phyloP scores from a whole-genome alignment of 2,113 vertebrate species.

The Notothenia coriiceps region DNA sequence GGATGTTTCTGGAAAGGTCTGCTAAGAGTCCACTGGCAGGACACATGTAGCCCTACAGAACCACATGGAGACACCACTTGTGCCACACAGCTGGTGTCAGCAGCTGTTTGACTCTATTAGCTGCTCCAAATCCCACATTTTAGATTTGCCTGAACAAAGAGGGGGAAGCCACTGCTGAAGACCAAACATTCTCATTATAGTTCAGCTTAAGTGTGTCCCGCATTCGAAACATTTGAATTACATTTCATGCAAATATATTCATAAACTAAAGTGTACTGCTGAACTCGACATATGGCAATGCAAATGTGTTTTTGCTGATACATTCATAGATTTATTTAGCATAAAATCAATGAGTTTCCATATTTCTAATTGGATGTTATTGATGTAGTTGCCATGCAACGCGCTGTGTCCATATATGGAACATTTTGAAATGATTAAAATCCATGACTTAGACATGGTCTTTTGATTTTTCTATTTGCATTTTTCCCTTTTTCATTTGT shows the following conservation, averaged over 20 bases:
- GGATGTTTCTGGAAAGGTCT: conserved; percentile 4
- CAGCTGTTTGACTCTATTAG: conserved; percentile 57
- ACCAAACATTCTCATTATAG: conserved; percentile 27
- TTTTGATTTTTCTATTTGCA: conserved; percentile 18
- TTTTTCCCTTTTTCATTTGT: conserved; percentile 21
- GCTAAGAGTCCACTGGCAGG: conserved; percentile 13
- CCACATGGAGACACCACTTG: conserved; percentile 54
- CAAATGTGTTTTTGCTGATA: conserved; percentile 3
- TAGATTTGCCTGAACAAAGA: conserved; percentile 27
- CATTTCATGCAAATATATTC: neutral
- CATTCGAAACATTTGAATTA: neutral
- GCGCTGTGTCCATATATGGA: neutral
- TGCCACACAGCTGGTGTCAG: conserved; percentile 68
- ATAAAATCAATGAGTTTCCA: conserved; percentile 59
- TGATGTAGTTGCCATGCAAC: conserved; percentile 24
- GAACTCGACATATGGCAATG: neutral
- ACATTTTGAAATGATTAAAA: neutral
- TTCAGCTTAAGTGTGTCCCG: neutral
- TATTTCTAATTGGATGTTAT: conserved; percentile 32
- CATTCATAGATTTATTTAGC: conserved; percentile 17
- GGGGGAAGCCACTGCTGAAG: neutral
- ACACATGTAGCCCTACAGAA: conserved; percentile 11
- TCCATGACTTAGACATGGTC: conserved; percentile 1
- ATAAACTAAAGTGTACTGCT: neutral
- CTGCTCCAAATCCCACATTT: conserved; percentile 25